Evolutionary conservation across 2,888 invertebrate genomes (phyloP).

Genomic region (Amorpha juglandis): DNA sequence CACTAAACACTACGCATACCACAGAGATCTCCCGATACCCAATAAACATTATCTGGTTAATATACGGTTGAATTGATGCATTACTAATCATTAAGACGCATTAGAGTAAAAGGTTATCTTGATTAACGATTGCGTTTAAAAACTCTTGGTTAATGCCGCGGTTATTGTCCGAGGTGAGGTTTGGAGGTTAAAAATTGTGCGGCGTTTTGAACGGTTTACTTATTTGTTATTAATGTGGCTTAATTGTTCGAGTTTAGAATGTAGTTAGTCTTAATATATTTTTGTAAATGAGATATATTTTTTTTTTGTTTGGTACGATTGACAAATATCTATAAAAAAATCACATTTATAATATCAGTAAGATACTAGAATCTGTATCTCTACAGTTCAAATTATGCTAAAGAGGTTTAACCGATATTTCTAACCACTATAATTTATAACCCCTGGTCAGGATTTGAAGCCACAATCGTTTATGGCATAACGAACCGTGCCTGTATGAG

Average conservation of each 20-base stretch:
- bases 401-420: too few relatives aligned
- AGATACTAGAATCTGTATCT: too few relatives aligned
- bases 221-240: not conserved
- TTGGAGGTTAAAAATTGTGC: not conserved
- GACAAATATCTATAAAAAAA: too few relatives aligned
- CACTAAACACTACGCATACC: slow-evolving; percentile 15
- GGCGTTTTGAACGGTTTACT: not conserved
- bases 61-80: slow-evolving; percentile 48
- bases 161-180: slow-evolving; percentile 2
- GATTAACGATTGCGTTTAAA: slow-evolving; percentile 36
- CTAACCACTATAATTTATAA: too few relatives aligned
- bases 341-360: too few relatives aligned
- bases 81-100: slow-evolving; percentile 55
- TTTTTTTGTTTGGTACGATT: too few relatives aligned
- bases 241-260: not conserved
- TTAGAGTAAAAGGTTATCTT: slow-evolving; percentile 58
- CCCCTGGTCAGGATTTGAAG: too few relatives aligned
- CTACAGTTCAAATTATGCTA: too few relatives aligned
- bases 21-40: slow-evolving; percentile 21
- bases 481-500: not conserved
- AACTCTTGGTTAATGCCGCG: not conserved
- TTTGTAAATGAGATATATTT: too few relatives aligned
- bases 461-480: too few relatives aligned
- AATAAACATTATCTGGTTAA: slow-evolving; percentile 27
- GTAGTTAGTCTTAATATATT: not conserved